These are phyloP conservation scores for Trichacis sp. DNA, from an alignment of 2,888 invertebrate genomes.

Conservation along the genomic window DNA sequence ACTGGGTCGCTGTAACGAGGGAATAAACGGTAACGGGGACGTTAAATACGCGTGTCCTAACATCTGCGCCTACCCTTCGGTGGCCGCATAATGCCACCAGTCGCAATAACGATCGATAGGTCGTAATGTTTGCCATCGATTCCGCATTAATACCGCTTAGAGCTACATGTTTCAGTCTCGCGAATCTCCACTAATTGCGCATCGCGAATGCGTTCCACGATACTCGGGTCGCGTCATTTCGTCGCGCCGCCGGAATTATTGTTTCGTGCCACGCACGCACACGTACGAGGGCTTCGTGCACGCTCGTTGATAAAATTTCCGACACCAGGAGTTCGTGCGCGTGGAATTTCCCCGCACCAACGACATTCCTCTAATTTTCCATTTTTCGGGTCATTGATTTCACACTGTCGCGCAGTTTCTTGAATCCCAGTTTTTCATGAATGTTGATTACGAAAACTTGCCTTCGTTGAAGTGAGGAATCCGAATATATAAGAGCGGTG, in stretches of 20 bases:
- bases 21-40: slow-evolving; percentile 36
- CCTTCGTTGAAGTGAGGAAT: no score
- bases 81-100: slow-evolving; percentile 38
- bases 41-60: slow-evolving; percentile 44
- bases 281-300: background rate
- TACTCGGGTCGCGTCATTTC: slow-evolving; percentile 8
- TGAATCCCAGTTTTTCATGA: no score
- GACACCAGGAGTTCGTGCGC: background rate
- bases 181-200: slow-evolving; percentile 26
- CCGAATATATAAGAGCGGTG: no score
- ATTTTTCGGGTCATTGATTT: no score
- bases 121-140: slow-evolving; percentile 44
- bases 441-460: no score
- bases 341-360: background rate
- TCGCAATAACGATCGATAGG: slow-evolving; percentile 38
- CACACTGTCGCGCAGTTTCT: no score
- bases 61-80: slow-evolving; percentile 42
- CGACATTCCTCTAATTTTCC: no score
- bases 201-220: slow-evolving; percentile 10
- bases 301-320: background rate
- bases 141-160: slow-evolving; percentile 38
- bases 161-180: slow-evolving; percentile 22
- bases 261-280: background rate
- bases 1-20: slow-evolving; percentile 37
- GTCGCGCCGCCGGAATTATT: slow-evolving; percentile 4